Percentiles rank a stretch among this genome's conserved stretches.
These are phyloP conservation scores for Melitaea cinxia DNA, from an alignment of 1,140 invertebrate species.

Conservation along the genomic window DNA sequence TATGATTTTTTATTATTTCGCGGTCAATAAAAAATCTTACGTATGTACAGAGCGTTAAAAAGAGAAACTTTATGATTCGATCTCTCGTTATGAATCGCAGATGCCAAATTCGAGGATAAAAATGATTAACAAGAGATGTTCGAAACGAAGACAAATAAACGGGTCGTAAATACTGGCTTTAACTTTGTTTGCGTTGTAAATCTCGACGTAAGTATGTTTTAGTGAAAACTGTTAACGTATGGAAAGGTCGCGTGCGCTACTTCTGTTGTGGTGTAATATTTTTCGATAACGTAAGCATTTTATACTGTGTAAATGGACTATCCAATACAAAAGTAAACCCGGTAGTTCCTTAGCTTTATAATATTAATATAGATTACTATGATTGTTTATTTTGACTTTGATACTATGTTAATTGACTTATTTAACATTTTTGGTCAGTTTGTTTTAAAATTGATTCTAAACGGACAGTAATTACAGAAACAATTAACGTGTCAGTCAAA, in stretches of 20 bases:
- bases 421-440: too few relatives aligned
- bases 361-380: too few relatives aligned
- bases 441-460: too few relatives aligned
- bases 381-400: too few relatives aligned
- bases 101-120: constrained; percentile 38
- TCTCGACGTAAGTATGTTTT: constrained; percentile 38
- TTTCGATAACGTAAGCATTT: neutral
- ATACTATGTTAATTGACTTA: too few relatives aligned
- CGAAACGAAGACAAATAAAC: constrained; percentile 39
- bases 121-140: constrained; percentile 41
- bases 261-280: neutral
- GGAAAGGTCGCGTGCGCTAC: constrained; percentile 18
- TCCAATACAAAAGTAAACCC: too few relatives aligned
- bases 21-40: constrained; percentile 1
- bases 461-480: too few relatives aligned
- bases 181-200: constrained; percentile 43
- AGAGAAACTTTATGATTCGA: neutral
- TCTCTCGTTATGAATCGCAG: constrained; percentile 19
- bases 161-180: constrained; percentile 41
- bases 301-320: neutral
- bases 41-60: neutral
- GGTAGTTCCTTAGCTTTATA: too few relatives aligned
- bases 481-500: too few relatives aligned
- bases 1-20: neutral
- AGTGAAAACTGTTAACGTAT: constrained; percentile 25